Percentiles rank a stretch among this genome's conserved stretches.
phyloP scores from a whole-genome alignment of 92 coral and sea anemone genomes.

The Actinernus sp. region DNA sequence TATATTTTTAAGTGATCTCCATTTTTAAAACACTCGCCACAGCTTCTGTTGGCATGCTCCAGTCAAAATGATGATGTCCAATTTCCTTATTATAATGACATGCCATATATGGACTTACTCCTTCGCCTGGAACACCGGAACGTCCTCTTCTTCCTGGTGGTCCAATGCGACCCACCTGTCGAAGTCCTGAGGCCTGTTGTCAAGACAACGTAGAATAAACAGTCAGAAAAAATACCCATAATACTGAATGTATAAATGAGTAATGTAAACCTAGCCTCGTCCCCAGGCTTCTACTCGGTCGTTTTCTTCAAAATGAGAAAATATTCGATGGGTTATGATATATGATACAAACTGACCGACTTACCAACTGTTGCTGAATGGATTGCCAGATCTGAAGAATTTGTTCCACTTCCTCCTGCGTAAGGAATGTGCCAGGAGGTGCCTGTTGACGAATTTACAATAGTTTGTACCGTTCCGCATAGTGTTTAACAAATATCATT shows the following conservation, averaged over 20 bases:
- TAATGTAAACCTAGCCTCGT: too few relatives aligned
- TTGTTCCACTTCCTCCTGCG: conserved; percentile 49
- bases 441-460: conserved; percentile 52
- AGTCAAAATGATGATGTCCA: background rate
- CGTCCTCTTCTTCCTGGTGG: conserved; percentile 24
- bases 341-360: background rate
- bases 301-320: too few relatives aligned
- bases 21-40: background rate
- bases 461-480: too few relatives aligned
- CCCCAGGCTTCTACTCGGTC: too few relatives aligned
- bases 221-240: background rate
- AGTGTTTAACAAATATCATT: too few relatives aligned
- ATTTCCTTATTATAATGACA: background rate
- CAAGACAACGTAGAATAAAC: background rate
- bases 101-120: conserved; percentile 11
- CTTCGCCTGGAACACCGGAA: conserved; percentile 10
- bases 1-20: too few relatives aligned
- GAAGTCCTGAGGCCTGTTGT: conserved; percentile 28
- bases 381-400: conserved; percentile 42
- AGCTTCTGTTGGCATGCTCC: background rate
- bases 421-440: conserved; percentile 33
- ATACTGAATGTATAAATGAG: too few relatives aligned
- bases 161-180: conserved; percentile 31
- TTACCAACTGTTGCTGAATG: conserved; percentile 56
- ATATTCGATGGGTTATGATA: background rate